phyloP scores from a whole-genome alignment of 2,888 invertebrate species.

The Hermaeophaga mercurialis region DNA sequence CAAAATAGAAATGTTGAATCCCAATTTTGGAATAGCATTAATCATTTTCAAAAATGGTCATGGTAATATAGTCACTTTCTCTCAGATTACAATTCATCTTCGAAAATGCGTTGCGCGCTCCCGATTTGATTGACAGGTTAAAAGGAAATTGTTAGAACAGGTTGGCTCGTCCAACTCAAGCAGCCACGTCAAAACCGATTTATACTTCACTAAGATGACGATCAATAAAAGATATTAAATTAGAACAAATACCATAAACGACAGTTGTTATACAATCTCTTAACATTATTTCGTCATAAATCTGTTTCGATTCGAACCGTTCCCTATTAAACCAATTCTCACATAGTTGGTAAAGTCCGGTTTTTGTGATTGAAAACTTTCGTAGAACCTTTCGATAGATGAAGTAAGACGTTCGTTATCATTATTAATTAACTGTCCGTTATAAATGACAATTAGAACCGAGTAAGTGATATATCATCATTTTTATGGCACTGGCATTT shows the following conservation, averaged over 20 bases:
- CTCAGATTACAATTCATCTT: neutral
- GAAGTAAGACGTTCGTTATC: slow-evolving; percentile 44
- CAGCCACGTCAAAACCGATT: slow-evolving; percentile 17
- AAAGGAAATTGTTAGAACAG: slow-evolving; percentile 7
- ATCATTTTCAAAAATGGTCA: too few species aligned
- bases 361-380: slow-evolving; percentile 32
- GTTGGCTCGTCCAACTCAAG: neutral
- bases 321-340: slow-evolving; percentile 37
- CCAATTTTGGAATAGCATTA: too few species aligned
- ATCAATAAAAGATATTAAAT: slow-evolving; percentile 35
- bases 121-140: slow-evolving; percentile 2
- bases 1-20: too few species aligned
- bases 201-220: slow-evolving; percentile 4
- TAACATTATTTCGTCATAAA: slow-evolving; percentile 31
- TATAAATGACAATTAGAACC: slow-evolving; percentile 46
- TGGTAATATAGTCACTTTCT: neutral
- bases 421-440: slow-evolving; percentile 46
- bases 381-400: slow-evolving; percentile 26
- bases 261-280: slow-evolving; percentile 33
- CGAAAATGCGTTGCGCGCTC: neutral
- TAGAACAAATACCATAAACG: slow-evolving; percentile 35
- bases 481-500: slow-evolving; percentile 26
- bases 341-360: slow-evolving; percentile 31
- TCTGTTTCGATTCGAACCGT: slow-evolving; percentile 22
- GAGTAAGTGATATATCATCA: slow-evolving; percentile 41